phyloP scores from a whole-genome alignment of 2,113 vertebrate genomes.

The Solea senegalensis region DNA sequence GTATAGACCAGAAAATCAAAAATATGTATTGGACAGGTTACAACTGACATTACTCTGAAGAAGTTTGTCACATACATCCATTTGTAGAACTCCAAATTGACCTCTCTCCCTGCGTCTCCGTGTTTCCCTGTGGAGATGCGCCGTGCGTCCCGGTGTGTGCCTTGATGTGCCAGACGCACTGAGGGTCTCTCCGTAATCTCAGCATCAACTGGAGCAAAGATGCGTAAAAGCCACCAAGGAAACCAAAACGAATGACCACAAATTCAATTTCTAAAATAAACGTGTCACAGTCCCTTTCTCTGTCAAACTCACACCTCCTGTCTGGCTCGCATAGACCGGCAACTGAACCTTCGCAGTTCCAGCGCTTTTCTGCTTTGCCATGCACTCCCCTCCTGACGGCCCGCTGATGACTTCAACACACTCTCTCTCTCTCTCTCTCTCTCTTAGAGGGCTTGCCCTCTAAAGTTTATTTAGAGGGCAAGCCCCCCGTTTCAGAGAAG shows the following conservation, averaged over 20 bases:
- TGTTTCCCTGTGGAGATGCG: conserved; percentile 53
- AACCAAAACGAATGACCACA: not conserved
- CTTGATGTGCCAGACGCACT: conserved; percentile 51
- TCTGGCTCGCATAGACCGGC: conserved; percentile 24
- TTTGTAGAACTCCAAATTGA: conserved; percentile 55
- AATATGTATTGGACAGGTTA: not conserved
- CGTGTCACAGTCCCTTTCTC: conserved; percentile 13
- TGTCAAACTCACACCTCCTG: conserved; percentile 44
- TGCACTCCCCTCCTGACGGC: conserved; percentile 72
- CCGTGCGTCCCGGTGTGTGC: conserved; percentile 67
- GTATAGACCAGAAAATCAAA: conserved; percentile 17
- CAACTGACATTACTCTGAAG: not conserved
- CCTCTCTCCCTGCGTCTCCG: conserved; percentile 14
- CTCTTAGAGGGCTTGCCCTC: conserved; percentile 26
- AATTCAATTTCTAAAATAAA: not conserved
- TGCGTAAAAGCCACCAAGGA: conserved; percentile 7
- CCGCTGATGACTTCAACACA: conserved; percentile 82
- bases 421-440: conserved; percentile 60
- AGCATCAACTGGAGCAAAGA: conserved; percentile 57
- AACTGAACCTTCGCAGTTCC: conserved; percentile 66
- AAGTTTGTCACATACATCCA: conserved; percentile 59
- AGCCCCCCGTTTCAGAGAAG: conserved; percentile 76
- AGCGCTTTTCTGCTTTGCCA: conserved; percentile 72
- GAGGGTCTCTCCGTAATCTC: conserved; percentile 59
- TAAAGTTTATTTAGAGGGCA: conserved; percentile 85